A percentile compares a stretch with the other conserved stretches of the same genome.
These are phyloP conservation scores for Pyrgus malvae DNA, from an alignment of 2,888 invertebrate species.

Conservation along the genomic window DNA sequence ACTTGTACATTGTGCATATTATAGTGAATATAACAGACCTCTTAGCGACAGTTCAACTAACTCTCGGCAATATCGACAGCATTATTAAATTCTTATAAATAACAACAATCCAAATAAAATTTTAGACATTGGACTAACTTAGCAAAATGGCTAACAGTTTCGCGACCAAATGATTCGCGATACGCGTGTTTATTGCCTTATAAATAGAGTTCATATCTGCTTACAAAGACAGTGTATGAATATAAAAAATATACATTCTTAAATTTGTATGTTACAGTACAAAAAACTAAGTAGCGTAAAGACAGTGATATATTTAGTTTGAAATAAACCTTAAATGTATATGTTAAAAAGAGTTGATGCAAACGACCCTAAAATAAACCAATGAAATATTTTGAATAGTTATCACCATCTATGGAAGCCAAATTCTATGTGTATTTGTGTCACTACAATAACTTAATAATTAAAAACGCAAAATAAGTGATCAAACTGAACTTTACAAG, in stretches of 20 bases:
- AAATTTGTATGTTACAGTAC: conserved; percentile 29
- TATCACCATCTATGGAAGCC: conserved; percentile 9
- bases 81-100: conserved; percentile 38
- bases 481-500: background rate
- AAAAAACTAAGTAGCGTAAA: conserved; percentile 26
- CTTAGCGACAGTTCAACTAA: conserved; percentile 12
- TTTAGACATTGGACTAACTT: conserved; percentile 44
- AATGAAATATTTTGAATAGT: background rate
- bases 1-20: background rate
- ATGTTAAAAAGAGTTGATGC: conserved; percentile 1
- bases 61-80: conserved; percentile 32
- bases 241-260: conserved; percentile 33
- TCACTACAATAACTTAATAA: conserved; percentile 1
- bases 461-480: background rate
- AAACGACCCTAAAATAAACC: background rate
- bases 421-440: background rate
- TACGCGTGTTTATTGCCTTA: conserved; percentile 33
- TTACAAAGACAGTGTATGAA: conserved; percentile 33
- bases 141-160: conserved; percentile 42
- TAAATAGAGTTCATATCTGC: conserved; percentile 40
- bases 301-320: conserved; percentile 4
- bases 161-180: conserved; percentile 32
- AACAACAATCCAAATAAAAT: conserved; percentile 47
- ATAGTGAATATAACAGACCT: background rate
- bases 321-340: conserved; percentile 13